Evolutionary conservation across 1,140 invertebrate genomes (phyloP).

Genomic region (Drosophila saltans): DNA sequence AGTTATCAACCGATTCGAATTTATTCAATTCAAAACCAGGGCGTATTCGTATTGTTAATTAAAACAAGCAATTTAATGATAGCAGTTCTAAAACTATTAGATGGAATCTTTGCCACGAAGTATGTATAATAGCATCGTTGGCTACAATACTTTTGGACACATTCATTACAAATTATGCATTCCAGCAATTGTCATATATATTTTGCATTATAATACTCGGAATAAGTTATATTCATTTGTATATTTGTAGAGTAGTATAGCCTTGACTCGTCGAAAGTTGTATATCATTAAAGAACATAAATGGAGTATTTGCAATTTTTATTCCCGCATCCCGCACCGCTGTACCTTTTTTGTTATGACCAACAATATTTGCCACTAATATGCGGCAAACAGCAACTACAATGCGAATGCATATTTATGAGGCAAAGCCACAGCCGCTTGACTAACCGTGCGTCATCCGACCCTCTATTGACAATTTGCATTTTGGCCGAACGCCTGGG

Average conservation of each 20-base stretch:
- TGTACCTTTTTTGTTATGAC: conserved; percentile 44
- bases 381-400: conserved; percentile 49
- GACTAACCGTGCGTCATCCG: conserved; percentile 20
- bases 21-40: not conserved
- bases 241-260: not conserved
- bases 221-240: no score
- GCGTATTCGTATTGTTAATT: not conserved
- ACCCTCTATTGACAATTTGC: conserved; percentile 50
- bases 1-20: not conserved
- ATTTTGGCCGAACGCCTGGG: conserved; percentile 70
- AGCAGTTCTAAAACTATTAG: no score
- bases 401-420: conserved; percentile 69
- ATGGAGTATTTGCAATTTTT: conserved; percentile 36
- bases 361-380: conserved; percentile 77
- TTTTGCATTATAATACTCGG: conserved; percentile 55
- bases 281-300: conserved; percentile 51
- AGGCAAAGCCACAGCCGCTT: conserved; percentile 37
- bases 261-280: conserved; percentile 29
- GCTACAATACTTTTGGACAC: not conserved
- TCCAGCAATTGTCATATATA: conserved; percentile 47
- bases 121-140: no score
- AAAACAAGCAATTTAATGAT: not conserved
- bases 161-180: not conserved
- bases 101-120: no score
- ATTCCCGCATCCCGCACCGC: not conserved